phyloP scores from a whole-genome alignment of 2,888 invertebrate species.

The Rhamnusium bicolor region DNA sequence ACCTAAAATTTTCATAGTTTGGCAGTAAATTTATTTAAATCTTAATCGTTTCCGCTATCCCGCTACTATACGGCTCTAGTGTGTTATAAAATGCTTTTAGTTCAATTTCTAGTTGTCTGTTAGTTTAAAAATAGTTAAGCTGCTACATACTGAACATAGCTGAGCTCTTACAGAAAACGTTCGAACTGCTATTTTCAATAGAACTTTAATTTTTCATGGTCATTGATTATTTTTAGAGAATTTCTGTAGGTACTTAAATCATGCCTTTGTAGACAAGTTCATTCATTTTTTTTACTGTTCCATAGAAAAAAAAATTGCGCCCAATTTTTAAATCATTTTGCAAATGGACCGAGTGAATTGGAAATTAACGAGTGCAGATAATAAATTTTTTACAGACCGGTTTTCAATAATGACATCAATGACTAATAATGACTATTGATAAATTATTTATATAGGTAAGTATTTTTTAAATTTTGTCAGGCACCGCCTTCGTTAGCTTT shows the following conservation, averaged over 20 bases:
- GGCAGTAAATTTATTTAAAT: neutral
- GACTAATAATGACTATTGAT: too few species aligned
- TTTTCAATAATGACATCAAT: too few species aligned
- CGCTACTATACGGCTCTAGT: neutral
- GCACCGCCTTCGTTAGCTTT: conserved; percentile 18
- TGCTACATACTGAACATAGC: conserved; percentile 24
- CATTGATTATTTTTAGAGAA: neutral
- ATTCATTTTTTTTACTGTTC: neutral
- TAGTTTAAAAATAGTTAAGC: conserved; percentile 23
- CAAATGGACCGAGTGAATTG: too few species aligned
- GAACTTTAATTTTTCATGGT: conserved; percentile 19
- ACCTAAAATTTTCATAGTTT: conserved; percentile 2
- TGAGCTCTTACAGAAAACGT: conserved; percentile 19
- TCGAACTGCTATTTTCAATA: conserved; percentile 15
- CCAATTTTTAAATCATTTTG: too few species aligned
- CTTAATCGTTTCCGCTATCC: conserved; percentile 8
- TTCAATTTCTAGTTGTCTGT: conserved; percentile 7
- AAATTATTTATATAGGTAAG: conserved; percentile 8
- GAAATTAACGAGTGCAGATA: neutral
- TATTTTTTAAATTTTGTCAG: conserved; percentile 14
- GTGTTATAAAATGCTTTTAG: neutral
- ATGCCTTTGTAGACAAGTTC: conserved; percentile 11
- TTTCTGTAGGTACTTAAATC: conserved; percentile 1
- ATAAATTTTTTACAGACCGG: too few species aligned
- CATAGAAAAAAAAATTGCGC: neutral